Conservation (phyloP, 2,797 vertebrate genomes). For the Betta splendens region DNA sequence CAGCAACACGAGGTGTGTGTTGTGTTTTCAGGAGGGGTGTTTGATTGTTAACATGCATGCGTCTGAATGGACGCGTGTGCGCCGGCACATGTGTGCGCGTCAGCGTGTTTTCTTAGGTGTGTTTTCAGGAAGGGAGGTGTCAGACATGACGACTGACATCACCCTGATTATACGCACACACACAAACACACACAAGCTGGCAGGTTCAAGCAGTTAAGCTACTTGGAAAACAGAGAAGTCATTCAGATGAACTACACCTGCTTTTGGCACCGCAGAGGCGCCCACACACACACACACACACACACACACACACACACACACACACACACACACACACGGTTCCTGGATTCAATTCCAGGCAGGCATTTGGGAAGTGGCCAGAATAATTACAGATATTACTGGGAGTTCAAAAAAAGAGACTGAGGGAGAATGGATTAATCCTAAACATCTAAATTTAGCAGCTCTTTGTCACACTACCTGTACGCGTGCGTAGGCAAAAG, state of each 20-base stretch:
- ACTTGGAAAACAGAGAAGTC: conserved; percentile 73
- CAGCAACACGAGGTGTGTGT: conserved; percentile 38
- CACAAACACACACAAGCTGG: conserved; percentile 40
- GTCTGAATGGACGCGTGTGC: conserved; percentile 15
- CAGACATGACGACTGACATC: conserved; percentile 74
- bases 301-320: too few species aligned
- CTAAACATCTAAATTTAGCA: conserved; percentile 48
- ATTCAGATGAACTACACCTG: conserved; percentile 78
- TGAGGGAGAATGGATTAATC: conserved; percentile 30
- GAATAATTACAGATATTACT: conserved; percentile 63
- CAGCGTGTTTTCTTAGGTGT: conserved; percentile 74
- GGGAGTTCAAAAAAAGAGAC: conserved; percentile 47
- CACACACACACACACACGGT: conserved; percentile 17
- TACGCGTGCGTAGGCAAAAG: conserved; percentile 9
- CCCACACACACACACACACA: conserved; percentile 18
- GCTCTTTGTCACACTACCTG: conserved; percentile 17
- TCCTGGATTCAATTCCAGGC: conserved; percentile 52
- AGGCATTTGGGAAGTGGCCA: conserved; percentile 53
- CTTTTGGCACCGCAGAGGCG: conserved; percentile 71
- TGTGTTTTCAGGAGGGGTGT: conserved; percentile 43
- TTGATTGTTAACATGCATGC: conserved; percentile 40
- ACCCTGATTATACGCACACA: conserved; percentile 57
- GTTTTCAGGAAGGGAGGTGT: conserved; percentile 75
- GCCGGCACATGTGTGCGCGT: conserved; percentile 37
- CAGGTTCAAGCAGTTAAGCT: conserved; percentile 68